Evolutionary conservation across 2,888 invertebrate species (phyloP), one percentile per base, ranked within the genome.

Genomic region (Cephonodes hylas): DNA sequence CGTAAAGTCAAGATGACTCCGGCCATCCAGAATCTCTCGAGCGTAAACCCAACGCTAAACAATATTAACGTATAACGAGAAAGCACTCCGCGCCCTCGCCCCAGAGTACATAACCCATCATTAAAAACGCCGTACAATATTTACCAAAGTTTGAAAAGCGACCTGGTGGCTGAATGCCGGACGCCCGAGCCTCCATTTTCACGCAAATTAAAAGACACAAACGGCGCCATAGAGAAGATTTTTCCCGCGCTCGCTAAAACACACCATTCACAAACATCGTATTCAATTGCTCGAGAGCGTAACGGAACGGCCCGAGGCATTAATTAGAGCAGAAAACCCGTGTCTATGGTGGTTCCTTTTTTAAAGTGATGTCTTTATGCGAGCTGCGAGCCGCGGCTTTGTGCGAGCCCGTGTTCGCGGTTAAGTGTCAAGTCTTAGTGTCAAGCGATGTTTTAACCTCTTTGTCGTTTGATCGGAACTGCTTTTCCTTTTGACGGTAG

Each of bases 141-240:
- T 85, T 83, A 84, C 74, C 77, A 79, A 72, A 68, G 25, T 71
- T 78, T 86, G 84, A 85, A 89, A 87, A 82, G 80, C 82, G 79
- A 76, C 78, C 76, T 83, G 82, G 82, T 86, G 81, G 73, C 71
- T 77, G 80, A 78, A 84, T 84, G 80, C 86, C 84, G 80, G 78
- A 83, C 84, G 81, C 86, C 84, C 77, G 82, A 86, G 85, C 83
- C 78, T 81, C 84, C 88, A 89, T 89, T 91, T 91, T 90, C 81
- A 89, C 89, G 86, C 89, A 90, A 91, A 92, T 91, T 91, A 91
- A 92, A 91, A 91, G 88, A 89, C 85, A 86, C 86, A 88, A 86
- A 88, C 81, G 83, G 73, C 81, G 69, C 79, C 83, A 86, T 84
- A 89, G 83, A 86, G 81, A 82, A 84, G 80, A 83, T 80, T 80